Evolutionary conservation across 2,888 invertebrate genomes (phyloP), one percentile per base, ranked within the genome.

Genomic region (Cremastobaeus sp.): DNA sequence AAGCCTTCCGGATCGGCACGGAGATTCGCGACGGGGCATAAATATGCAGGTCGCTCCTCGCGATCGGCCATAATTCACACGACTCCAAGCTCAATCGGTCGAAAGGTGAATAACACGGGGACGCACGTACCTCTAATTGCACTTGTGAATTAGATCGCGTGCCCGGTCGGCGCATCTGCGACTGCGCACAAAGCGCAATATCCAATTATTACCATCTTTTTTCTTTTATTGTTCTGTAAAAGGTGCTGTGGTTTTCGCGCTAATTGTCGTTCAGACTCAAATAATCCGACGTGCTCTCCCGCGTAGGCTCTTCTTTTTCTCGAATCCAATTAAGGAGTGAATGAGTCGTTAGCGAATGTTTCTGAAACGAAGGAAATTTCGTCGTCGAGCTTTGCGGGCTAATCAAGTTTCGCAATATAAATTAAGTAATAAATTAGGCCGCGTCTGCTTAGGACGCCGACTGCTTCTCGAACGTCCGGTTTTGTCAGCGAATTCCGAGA

Each of bases 131-230:
- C 17, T n/a, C n/a, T 65, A 59, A 59, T 65, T 50, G 59, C 54
- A 21, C 73, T 73, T 68, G 62, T 57, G 73, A 73, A 73, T 62
- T 68, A 45, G 73, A 55, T 68, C 71, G 71, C 64, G 54, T 55
- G 60, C 37, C 25, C 35, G 32, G 34, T 35, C 39, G 47, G 52
- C 18, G 43, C 39, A 50, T 55, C 52, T 72, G 5, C 17, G 34
- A 57, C 55, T 25, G 21, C 47, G 37, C 48, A 64, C 37, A 54
- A 52, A 60, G 48, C 50, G 32, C 55, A 37, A 45, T 32, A 43
- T 34, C 37, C 59, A 37, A 52, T 72, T 52, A 54, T 60, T 52
- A 47, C 14, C 11, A 14, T 39, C n/a, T 30, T 60, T 43, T 52
- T 52, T 69, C 43, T 30, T 35, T 59, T 52, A 69, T 69, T 60